Conservation (phyloP, 2,797 vertebrate species). For the Phoxinus dragarum region DNA sequence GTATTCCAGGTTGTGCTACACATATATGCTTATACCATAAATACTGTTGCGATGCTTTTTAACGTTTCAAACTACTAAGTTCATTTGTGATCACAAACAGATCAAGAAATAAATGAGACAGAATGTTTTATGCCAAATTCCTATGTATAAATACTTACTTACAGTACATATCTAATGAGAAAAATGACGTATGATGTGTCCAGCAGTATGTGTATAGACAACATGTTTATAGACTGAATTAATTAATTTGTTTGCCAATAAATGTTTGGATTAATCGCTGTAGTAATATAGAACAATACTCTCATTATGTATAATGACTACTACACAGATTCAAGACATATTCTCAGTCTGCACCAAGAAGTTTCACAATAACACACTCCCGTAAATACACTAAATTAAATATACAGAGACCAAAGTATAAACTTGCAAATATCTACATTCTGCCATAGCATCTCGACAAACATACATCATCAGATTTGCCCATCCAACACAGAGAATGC, state of each 20-base stretch:
- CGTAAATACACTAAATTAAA: constrained; percentile 36
- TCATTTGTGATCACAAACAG: not conserved
- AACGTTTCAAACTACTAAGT: not conserved
- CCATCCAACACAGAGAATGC: not conserved
- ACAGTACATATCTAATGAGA: not conserved
- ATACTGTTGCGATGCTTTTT: not conserved
- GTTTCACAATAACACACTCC: not conserved
- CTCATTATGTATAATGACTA: not conserved
- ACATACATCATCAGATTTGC: constrained; percentile 1
- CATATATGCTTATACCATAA: not conserved
- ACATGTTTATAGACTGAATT: not conserved
- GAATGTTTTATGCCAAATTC: not conserved
- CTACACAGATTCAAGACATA: not conserved
- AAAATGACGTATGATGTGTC: not conserved
- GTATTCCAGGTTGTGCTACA: not conserved
- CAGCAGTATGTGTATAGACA: not conserved
- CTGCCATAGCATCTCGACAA: constrained; percentile 4
- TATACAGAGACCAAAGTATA: not conserved
- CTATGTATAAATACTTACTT: not conserved
- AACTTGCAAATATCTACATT: not conserved
- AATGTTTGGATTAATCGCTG: not conserved
- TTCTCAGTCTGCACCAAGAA: not conserved
- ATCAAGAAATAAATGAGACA: not conserved
- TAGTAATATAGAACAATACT: not conserved
- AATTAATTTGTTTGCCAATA: not conserved